phyloP scores from a whole-genome alignment of 1,140 invertebrate genomes.

The Lucilia cuprina region DNA sequence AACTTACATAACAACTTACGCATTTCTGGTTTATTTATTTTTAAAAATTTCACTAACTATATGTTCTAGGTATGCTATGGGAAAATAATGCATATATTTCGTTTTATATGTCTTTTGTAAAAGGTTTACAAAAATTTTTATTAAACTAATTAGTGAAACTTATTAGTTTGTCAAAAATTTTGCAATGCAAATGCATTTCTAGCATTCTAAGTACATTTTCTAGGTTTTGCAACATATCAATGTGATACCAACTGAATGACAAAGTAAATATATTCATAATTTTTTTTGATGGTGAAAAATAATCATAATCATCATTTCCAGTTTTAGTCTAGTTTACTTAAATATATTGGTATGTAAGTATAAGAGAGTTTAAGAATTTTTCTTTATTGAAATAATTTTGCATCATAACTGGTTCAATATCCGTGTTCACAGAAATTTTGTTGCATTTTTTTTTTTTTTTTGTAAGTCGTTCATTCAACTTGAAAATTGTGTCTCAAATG shows the following conservation, averaged over 20 bases:
- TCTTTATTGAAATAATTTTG: slow-evolving; percentile 14
- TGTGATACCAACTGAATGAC: too few species aligned
- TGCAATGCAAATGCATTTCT: too few species aligned
- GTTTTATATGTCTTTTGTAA: too few species aligned
- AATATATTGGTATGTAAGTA: not conserved
- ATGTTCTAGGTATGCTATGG: too few species aligned
- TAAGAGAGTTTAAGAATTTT: not conserved
- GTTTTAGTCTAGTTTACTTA: not conserved
- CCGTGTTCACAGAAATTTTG: not conserved
- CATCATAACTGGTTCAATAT: not conserved
- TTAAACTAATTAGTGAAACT: too few species aligned
- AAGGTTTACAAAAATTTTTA: too few species aligned
- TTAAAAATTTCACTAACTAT: not conserved
- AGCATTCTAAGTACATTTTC: too few species aligned
- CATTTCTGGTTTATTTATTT: not conserved
- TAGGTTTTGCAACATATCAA: too few species aligned
- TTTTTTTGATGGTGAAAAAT: not conserved
- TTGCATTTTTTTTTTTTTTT: not conserved
- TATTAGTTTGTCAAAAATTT: too few species aligned
- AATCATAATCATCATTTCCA: slow-evolving; percentile 13
- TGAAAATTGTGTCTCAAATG: slow-evolving; percentile 9
- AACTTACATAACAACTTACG: not conserved
- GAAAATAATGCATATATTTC: too few species aligned
- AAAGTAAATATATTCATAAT: too few species aligned
- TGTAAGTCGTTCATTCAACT: not conserved